Base-by-base conservation (phyloP, 2,888 invertebrate species). In the Therioaphis trifolii region DNA sequence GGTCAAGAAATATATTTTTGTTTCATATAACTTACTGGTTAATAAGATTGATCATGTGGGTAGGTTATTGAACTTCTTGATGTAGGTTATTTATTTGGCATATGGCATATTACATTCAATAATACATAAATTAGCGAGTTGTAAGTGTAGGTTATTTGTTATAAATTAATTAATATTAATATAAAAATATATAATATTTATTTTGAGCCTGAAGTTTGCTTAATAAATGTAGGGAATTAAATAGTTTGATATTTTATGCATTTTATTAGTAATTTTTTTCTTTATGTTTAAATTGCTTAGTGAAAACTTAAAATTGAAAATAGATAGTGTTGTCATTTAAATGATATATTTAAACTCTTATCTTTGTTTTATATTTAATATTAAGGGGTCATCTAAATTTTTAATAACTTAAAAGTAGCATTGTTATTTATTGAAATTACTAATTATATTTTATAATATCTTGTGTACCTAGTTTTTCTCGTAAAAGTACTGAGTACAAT, bases 11-110 rank as follows among this genome's bases (percentile, higher is more conserved):
- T 40, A 68, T 66, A 24, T 69, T 7, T 75, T 61, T 2, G 18
- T 78, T 52, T 15, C 21, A 18, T 43, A 43, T 58, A 27, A 43
- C 63, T 46, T 46, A 63, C n/a, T 63, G 27, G 61, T 43, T 18
- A 43, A 46, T 24, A 55, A 43, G n/a, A 63, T 63, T 40, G n/a
- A 40, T 46, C n/a, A 27, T 66, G 24, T 24, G n/a, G 40, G 40
- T 55, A 55, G 66, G 69, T 68, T 68, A 43, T 43, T 79, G 76
- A 76, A 76, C 76, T 76, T 76, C 18, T n/a, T n/a, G 40, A 78
- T 76, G 29, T 49, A 63, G 69, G 79, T 79, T 68, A 43, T 79
- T 69, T 69, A n/a, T n/a, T n/a, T n/a, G n/a, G n/a, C n/a, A n/a
- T n/a, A n/a, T n/a, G 52, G 24, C n/a, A 55, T 27, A 52, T 27